phyloP scores from a whole-genome alignment of 2,797 vertebrate genomes.

The Gymnothorax reevesii region DNA sequence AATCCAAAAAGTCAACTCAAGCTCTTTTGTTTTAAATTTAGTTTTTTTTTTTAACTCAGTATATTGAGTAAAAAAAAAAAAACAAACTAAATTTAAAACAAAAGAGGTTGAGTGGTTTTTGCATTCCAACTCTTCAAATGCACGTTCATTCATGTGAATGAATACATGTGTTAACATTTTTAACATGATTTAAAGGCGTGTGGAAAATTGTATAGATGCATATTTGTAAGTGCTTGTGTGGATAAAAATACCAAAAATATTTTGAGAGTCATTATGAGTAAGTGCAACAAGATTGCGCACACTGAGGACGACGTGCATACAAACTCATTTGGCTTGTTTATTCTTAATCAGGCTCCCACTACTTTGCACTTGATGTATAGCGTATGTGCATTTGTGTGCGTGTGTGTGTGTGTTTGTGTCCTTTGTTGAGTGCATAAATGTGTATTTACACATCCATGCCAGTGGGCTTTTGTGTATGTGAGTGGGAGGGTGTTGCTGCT shows the following conservation, averaged over 20 bases:
- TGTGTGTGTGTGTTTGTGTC: conserved; percentile 8
- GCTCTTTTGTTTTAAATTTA: too few relatives aligned
- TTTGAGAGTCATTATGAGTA: neutral
- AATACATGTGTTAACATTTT: conserved; percentile 50
- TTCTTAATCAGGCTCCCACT: neutral
- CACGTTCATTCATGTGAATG: neutral
- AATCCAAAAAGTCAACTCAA: too few relatives aligned
- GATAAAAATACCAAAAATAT: neutral
- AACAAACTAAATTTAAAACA: too few relatives aligned
- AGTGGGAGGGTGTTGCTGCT: neutral
- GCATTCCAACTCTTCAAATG: too few relatives aligned
- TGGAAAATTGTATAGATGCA: conserved; percentile 9
- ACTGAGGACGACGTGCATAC: neutral
- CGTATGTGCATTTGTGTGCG: neutral
- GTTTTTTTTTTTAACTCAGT: too few relatives aligned
- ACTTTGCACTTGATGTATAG: conserved; percentile 14
- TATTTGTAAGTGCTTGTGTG: neutral
- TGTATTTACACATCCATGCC: neutral
- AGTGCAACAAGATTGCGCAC: neutral
- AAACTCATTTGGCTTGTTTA: neutral
- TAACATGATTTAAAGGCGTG: conserved; percentile 54
- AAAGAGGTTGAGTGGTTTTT: too few relatives aligned
- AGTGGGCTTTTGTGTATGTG: neutral
- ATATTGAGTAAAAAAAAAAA: too few relatives aligned
- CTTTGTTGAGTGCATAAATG: neutral